phyloP scores from a whole-genome alignment of 2,888 invertebrate species.

The Erebia epiphron region DNA sequence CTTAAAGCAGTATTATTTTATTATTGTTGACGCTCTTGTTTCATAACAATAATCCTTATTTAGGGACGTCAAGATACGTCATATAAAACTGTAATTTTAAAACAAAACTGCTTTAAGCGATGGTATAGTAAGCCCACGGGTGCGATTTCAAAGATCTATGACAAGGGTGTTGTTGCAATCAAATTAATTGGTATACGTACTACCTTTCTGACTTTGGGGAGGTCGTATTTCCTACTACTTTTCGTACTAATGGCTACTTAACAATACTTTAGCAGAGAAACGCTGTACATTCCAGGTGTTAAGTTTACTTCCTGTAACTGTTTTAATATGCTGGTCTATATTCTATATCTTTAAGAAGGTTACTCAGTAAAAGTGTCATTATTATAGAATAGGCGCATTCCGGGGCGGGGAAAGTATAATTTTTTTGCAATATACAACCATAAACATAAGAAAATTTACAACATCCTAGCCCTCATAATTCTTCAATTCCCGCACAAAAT shows the following conservation, averaged over 20 bases:
- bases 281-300: background rate
- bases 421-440: background rate
- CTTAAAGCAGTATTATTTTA: too few relatives aligned
- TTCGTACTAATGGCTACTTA: background rate
- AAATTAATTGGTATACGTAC: background rate
- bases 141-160: constrained; percentile 14
- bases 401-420: background rate
- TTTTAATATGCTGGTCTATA: background rate
- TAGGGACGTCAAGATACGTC: too few relatives aligned
- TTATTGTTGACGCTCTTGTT: too few relatives aligned
- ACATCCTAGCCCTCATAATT: constrained; percentile 6
- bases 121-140: background rate
- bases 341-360: background rate
- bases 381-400: too few relatives aligned
- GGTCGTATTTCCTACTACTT: background rate
- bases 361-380: background rate
- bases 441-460: constrained; percentile 5
- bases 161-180: background rate
- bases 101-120: too few relatives aligned
- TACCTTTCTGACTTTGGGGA: background rate
- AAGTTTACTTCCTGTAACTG: background rate
- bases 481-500: constrained; percentile 5
- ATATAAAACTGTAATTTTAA: too few relatives aligned
- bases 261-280: background rate
- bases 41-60: too few relatives aligned